Percentiles rank a stretch among this genome's conserved stretches.
These are phyloP conservation scores for Ferdinandea cuprea DNA, from an alignment of 2,888 invertebrate genomes.

Conservation along the genomic window DNA sequence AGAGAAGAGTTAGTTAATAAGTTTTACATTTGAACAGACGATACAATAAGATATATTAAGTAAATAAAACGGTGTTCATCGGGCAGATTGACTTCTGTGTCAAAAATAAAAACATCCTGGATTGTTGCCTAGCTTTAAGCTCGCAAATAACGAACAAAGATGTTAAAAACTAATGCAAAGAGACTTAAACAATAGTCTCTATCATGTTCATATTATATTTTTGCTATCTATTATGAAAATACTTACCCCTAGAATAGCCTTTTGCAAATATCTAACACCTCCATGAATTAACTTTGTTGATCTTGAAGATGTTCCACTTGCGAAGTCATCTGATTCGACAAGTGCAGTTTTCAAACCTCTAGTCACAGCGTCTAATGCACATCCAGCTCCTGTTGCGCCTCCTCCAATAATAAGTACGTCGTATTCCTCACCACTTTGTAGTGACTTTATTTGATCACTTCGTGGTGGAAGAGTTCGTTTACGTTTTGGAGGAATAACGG, in stretches of 20 bases:
- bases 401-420: slow-evolving; percentile 98
- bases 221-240: no score
- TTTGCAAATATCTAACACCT: slow-evolving; percentile 98
- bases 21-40: no score
- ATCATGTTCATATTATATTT: no score
- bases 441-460: slow-evolving; percentile 89
- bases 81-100: no score
- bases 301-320: slow-evolving; percentile 96
- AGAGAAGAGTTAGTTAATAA: no score
- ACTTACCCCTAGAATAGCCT: slow-evolving; percentile 92
- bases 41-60: no score
- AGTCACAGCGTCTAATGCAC: slow-evolving; percentile 96
- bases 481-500: slow-evolving; percentile 81
- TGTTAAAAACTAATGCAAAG: no score
- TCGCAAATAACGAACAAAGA: no score
- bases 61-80: no score
- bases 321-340: slow-evolving; percentile 98
- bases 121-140: no score
- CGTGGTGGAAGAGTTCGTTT: slow-evolving; percentile 92
- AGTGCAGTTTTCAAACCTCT: slow-evolving; percentile 97
- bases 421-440: slow-evolving; percentile 91
- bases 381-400: slow-evolving; percentile 98
- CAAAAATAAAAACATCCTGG: no score
- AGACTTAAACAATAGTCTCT: no score
- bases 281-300: slow-evolving; percentile 99